Evolutionary conservation across 2,113 vertebrate genomes (phyloP).

Genomic region (Malurus elegans): DNA sequence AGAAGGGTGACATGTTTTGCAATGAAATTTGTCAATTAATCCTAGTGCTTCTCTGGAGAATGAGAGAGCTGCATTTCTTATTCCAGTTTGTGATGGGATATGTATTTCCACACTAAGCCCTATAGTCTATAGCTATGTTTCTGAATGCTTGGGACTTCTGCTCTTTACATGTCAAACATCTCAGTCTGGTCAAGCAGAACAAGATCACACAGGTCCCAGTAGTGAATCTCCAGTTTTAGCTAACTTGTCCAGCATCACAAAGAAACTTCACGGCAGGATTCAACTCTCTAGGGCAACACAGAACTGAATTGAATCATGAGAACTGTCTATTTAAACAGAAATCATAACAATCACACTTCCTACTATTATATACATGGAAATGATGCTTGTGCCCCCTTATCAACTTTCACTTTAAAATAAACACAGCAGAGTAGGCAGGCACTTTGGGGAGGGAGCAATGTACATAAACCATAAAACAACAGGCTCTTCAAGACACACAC

Average conservation of each 20-base stretch:
- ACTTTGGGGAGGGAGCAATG: neutral
- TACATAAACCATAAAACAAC: neutral
- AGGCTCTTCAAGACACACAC: rapidly evolving
- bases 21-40: neutral
- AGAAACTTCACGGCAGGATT: neutral
- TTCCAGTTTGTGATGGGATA: neutral
- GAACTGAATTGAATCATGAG: neutral
- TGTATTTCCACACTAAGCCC: neutral
- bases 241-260: neutral
- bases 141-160: neutral
- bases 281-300: neutral
- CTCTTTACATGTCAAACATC: neutral
- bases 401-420: neutral
- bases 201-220: neutral
- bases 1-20: neutral
- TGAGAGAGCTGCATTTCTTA: neutral
- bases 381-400: neutral
- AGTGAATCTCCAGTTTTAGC: neutral
- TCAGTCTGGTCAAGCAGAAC: neutral
- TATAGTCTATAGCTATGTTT: neutral
- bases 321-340: neutral
- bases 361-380: neutral
- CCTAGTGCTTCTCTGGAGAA: neutral
- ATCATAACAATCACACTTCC: neutral
- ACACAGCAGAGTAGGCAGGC: neutral